Evolutionary conservation across 1,140 invertebrate species (phyloP), one percentile per base, ranked within the genome.

Genomic region (Mya arenaria): DNA sequence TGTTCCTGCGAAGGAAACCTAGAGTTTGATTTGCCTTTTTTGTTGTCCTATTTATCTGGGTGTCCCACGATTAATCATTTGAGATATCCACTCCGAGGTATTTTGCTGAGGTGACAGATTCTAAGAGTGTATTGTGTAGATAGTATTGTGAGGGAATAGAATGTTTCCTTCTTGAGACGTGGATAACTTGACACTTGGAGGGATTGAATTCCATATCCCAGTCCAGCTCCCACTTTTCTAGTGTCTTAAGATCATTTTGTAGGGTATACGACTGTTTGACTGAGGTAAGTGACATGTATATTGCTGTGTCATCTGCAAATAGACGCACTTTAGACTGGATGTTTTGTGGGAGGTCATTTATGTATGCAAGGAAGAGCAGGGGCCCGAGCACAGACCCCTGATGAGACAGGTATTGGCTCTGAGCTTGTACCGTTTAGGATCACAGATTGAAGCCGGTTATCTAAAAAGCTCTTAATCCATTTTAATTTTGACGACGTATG

Each of bases 361-460:
- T 81, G 41, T 84, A 87, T 5, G 77, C 10, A 13, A 85, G 32
- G 39, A 81, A 87, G 32, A 85, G 63, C 5, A 84, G 23, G 17
- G 71, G 84, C 28, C 79, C 79, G 5, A 86, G 63, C 37, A 84
- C 65, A 55, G n/a, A 82, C 84, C 13, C 84, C 69, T n/a, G 63
- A 71, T 13, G 66, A 23, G 0, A 85, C 82, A 17, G 44, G n/a
- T 39, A 66, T 44, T 23, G 34, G 34, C 0, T 56, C 55, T 25
- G 82, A 85, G 17, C 8, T n/a, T 15, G n/a, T 10, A 19, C 39
- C 60, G 19, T 82, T 62, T 69, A 86, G 23, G 6, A 84, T 37
- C 0, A 86, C 84, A 68, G 78, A 52, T 62, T 84, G 85, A 5
- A 44, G 48, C 30, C 66, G 60, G 32, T 74, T 62, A 19, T 39